Evolutionary conservation across 1,140 invertebrate species (phyloP), one percentile per base, ranked within the genome.

Genomic region (Drosophila ambigua): DNA sequence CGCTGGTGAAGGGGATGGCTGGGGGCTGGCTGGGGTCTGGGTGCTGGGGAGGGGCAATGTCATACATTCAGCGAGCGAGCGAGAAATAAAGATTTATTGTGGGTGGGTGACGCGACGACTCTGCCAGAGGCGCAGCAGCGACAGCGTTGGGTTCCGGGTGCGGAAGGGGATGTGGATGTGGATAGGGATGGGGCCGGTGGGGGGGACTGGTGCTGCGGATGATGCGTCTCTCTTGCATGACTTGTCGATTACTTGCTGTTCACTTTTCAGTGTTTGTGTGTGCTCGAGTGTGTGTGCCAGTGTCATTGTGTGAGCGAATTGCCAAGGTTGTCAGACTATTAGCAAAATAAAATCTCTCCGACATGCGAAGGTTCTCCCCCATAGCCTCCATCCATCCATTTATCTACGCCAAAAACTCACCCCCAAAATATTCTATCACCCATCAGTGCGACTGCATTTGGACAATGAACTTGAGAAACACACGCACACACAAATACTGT

Each of bases 51-150:
- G 43, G 50, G 13, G 44, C 44, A 44, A 64, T 61, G 58, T 49
- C 54, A 68, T 6, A 76, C 67, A 52, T 39, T 49, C 55, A 53
- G 24, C 49, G 28, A 49, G 49, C 51, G 45, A 66, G 50, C 48
- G 51, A 76, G 41, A 80, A 84, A 81, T 77, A 74, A 85, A 85
- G 82, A 85, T 85, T 85, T 87, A 85, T 87, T 85, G 77, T 77
- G 82, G 81, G 77, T 81, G 81, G 59, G 64, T 74, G 71, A 55
- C 45, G 46, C n/a, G 35, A 13, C 35, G 35, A 43, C 43, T 8
- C 66, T 49, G 79, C 41, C 77, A 64, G 26, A 23, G 67, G 46
- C 57, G 45, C 8, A 20, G 31, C n/a, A 49, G 26, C 28, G 35
- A 31, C 11, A 31, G 9, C 0, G 35, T 11, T 1, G 35, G 0